Evolutionary conservation across 2,797 vertebrate genomes (phyloP).

Genomic region (Bradypodion ventrale): DNA sequence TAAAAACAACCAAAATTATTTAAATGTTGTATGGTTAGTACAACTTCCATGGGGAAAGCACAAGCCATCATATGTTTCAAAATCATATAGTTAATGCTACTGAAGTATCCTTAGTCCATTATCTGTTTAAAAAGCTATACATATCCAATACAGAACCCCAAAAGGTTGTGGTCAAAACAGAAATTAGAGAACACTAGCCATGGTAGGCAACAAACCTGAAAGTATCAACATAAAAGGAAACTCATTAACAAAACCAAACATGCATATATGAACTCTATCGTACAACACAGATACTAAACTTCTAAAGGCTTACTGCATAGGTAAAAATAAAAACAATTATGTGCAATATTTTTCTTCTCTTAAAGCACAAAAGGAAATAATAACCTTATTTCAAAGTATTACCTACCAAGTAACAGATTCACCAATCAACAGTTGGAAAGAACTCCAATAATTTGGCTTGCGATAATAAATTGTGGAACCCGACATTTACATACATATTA

Average conservation of each 20-base stretch:
- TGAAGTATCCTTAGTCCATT: slow-evolving; percentile 51
- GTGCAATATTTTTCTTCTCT: slow-evolving; percentile 81
- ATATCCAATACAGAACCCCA: slow-evolving; percentile 56
- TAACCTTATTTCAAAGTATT: slow-evolving; percentile 60
- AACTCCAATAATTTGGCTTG: slow-evolving; percentile 67
- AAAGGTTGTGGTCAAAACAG: slow-evolving; percentile 53
- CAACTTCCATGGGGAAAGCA: neutral
- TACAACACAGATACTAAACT: slow-evolving; percentile 73
- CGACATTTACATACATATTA: slow-evolving; percentile 59
- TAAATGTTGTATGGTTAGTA: neutral
- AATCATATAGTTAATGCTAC: slow-evolving; percentile 43
- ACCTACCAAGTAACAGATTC: slow-evolving; percentile 67
- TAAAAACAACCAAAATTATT: neutral
- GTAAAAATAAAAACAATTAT: slow-evolving; percentile 77
- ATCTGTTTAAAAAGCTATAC: slow-evolving; percentile 33
- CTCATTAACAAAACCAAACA: slow-evolving; percentile 67
- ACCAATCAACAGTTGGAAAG: slow-evolving; percentile 68
- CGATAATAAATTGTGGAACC: slow-evolving; percentile 60
- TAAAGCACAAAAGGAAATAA: slow-evolving; percentile 75
- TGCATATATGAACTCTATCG: slow-evolving; percentile 79
- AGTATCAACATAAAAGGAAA: slow-evolving; percentile 50
- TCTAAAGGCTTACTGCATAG: slow-evolving; percentile 80
- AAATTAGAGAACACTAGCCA: slow-evolving; percentile 52
- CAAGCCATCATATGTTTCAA: slow-evolving; percentile 59
- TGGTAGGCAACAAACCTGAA: slow-evolving; percentile 71